Evolutionary conservation across 2,113 vertebrate species (phyloP), one percentile per base, ranked within the genome.

Genomic region (Psittacula cyanocephala): DNA sequence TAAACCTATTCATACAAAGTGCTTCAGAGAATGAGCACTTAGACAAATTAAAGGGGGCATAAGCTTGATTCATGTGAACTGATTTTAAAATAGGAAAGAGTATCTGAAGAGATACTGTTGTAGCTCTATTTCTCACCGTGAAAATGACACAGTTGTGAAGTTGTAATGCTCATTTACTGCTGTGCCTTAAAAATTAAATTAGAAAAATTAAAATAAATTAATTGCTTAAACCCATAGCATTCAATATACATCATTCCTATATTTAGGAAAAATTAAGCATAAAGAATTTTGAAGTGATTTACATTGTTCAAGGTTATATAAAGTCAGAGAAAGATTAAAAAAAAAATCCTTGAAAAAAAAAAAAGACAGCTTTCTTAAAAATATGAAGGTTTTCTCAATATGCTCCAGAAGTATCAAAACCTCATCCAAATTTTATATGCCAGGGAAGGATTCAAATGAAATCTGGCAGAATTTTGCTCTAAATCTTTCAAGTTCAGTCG

Each of bases 321-420:
- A 71, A 87, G 7, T 55, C 25, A 37, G 8, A 67, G 27, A 69
- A 92, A 69, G 14, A 70, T 47, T 52, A 85, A 75, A 49, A 71
- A 75, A 11, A 77, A 72, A 93, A 86, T 47, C 3, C 22, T 91
- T 76, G 29, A 12, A 76, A 68, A 94, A 43, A 7, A 37, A 37
- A 37, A 37, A 37, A 37, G 27, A 53, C 5, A 43, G 6, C 67
- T 86, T 87, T 88, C 70, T 93, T 46, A 52, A 12, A 86, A 81
- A 78, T 50, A 25, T 93, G 59, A 91, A 86, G 10, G 46, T 78
- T 95, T 96, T 91, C 67, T 87, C 89, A 85, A 39, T 62, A 47
- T 92, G 37, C 28, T 91, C n/a, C 71, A 77, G 35, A 89, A 94
- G 23, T 74, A 86, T 50, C 59, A 47, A 82, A 94, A 77, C 13